A percentile compares a stretch with the other conserved stretches of the same genome.
These are phyloP conservation scores for Zaprionus lineosus DNA, from an alignment of 2,888 invertebrate genomes.

Conservation along the genomic window DNA sequence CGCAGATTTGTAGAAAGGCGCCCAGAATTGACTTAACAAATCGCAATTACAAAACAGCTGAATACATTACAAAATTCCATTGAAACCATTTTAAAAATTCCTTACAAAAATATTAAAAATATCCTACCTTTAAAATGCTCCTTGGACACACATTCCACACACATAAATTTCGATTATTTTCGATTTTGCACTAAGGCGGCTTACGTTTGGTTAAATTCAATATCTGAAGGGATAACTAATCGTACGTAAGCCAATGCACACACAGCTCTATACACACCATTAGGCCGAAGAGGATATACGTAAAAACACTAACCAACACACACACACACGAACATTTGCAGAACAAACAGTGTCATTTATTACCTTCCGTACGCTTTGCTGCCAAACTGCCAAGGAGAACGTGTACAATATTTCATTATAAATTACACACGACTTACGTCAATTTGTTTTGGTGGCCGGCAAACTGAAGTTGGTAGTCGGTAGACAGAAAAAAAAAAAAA, in stretches of 20 bases:
- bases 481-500: constrained; percentile 29
- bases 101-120: too few relatives aligned
- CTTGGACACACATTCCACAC: too few relatives aligned
- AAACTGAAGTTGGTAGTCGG: constrained; percentile 63
- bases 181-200: not conserved
- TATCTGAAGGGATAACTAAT: constrained; percentile 15
- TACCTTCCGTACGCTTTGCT: constrained; percentile 69
- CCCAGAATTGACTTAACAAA: constrained; percentile 13
- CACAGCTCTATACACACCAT: constrained; percentile 46
- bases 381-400: constrained; percentile 71
- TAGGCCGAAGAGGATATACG: constrained; percentile 15
- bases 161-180: too few relatives aligned
- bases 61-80: constrained; percentile 24
- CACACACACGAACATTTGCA: not conserved
- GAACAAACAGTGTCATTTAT: constrained; percentile 68
- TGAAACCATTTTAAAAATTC: too few relatives aligned
- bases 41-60: too few relatives aligned
- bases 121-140: not conserved
- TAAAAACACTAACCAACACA: constrained; percentile 1
- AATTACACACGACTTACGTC: constrained; percentile 77
- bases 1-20: constrained; percentile 25
- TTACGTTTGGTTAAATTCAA: constrained; percentile 14
- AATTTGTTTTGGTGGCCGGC: constrained; percentile 71
- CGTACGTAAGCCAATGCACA: constrained; percentile 13
- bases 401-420: constrained; percentile 76